Conservation (phyloP, 2,797 vertebrate species). For the Schizothorax lantsangensis region DNA sequence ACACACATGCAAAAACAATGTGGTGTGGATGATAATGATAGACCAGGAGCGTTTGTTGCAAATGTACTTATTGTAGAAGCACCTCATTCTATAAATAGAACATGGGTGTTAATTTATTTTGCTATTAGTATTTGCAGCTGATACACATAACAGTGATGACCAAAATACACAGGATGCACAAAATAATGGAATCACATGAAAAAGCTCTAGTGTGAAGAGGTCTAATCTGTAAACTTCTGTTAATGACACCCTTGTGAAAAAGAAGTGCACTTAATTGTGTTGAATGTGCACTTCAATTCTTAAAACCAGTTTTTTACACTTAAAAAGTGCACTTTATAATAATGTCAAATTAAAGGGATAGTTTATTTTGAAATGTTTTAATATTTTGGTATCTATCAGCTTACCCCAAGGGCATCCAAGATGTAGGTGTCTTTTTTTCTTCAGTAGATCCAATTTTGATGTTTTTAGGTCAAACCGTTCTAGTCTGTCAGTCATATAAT, state of each 20-base stretch:
- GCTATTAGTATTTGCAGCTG: not conserved
- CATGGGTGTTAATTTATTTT: not conserved
- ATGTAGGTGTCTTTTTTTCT: no score
- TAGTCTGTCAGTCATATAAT: no score
- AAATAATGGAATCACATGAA: not conserved
- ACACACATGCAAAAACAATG: not conserved
- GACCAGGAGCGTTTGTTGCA: not conserved
- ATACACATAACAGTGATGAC: not conserved
- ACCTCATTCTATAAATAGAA: not conserved
- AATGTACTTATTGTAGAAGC: not conserved
- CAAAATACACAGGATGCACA: not conserved
- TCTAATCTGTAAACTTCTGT: not conserved
- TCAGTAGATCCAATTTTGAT: no score
- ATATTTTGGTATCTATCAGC: no score
- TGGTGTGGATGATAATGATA: not conserved
- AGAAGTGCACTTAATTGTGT: not conserved
- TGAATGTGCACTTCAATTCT: not conserved
- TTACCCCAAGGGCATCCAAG: no score
- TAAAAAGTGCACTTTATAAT: not conserved
- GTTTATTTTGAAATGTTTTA: no score
- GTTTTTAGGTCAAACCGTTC: no score
- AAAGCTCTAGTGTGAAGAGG: not conserved
- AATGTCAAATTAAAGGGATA: not conserved
- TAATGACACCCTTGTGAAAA: not conserved
- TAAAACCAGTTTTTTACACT: not conserved